Evolutionary conservation across 2,113 vertebrate genomes (phyloP).

Genomic region (Suricata suricatta): DNA sequence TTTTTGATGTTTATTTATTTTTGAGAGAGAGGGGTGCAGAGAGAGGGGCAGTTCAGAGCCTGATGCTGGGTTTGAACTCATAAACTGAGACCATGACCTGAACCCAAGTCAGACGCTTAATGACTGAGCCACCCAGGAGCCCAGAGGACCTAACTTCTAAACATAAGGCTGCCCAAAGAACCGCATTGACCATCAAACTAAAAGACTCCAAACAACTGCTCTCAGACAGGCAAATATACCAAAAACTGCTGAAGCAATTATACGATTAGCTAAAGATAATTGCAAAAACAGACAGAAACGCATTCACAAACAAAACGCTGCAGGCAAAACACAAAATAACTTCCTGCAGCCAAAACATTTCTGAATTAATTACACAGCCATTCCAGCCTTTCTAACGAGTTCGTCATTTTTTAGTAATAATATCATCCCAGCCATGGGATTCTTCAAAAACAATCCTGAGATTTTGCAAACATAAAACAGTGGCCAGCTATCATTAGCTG

Average conservation of each 20-base stretch:
- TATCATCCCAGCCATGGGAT: slow-evolving; percentile 12
- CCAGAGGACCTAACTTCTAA: neutral
- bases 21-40: no score
- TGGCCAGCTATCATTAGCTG: slow-evolving; percentile 4
- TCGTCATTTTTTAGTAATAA: slow-evolving; percentile 45
- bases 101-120: no score
- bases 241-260: slow-evolving; percentile 51
- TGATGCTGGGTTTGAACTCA: no score
- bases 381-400: slow-evolving; percentile 25
- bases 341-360: slow-evolving; percentile 50
- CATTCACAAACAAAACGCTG: slow-evolving; percentile 14
- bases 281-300: slow-evolving; percentile 63
- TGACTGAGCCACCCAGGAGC: no score
- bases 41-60: no score
- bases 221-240: neutral
- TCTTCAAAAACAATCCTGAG: slow-evolving; percentile 38
- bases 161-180: neutral
- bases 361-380: slow-evolving; percentile 57
- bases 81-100: no score
- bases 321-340: slow-evolving; percentile 39
- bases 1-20: no score
- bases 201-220: slow-evolving; percentile 23
- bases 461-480: slow-evolving; percentile 55
- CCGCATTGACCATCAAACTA: neutral
- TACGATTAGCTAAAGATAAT: slow-evolving; percentile 66